Conservation (phyloP, 2,888 invertebrate genomes). For the Drosophila greeni region DNA sequence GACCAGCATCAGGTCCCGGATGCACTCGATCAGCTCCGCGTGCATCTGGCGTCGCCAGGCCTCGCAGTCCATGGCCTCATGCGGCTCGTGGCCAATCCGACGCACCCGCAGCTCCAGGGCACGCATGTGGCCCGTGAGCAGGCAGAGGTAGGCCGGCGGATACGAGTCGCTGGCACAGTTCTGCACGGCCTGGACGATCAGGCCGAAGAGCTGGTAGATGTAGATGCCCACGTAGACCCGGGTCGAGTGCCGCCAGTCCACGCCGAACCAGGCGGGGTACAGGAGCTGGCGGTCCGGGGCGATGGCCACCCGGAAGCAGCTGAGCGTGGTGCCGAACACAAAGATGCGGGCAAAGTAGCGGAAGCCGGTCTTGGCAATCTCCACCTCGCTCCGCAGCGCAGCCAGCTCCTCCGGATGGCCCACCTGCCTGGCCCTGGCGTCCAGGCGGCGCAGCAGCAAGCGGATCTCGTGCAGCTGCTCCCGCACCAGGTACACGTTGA, state of each 20-base stretch:
- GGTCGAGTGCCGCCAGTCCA: conserved; percentile 65
- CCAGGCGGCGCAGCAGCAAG: conserved; percentile 40
- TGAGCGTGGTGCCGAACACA: conserved; percentile 61
- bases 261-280: conserved; percentile 76
- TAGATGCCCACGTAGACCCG: conserved; percentile 51
- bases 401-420: conserved; percentile 47
- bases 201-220: conserved; percentile 68
- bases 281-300: conserved; percentile 56
- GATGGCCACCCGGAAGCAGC: conserved; percentile 60
- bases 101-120: conserved; percentile 68
- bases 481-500: conserved; percentile 71
- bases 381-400: conserved; percentile 54
- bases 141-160: conserved; percentile 72
- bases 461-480: conserved; percentile 60
- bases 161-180: conserved; percentile 76
- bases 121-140: conserved; percentile 72
- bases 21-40: conserved; percentile 59
- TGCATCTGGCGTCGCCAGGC: conserved; percentile 34
- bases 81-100: conserved; percentile 52
- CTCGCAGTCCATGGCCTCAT: background rate
- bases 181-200: conserved; percentile 72
- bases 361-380: conserved; percentile 56
- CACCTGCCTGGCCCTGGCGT: conserved; percentile 40
- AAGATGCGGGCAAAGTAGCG: conserved; percentile 66
- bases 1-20: conserved; percentile 70